These are phyloP conservation scores for Drosophila robusta DNA, from an alignment of 2,888 invertebrate genomes.

Conservation along the genomic window DNA sequence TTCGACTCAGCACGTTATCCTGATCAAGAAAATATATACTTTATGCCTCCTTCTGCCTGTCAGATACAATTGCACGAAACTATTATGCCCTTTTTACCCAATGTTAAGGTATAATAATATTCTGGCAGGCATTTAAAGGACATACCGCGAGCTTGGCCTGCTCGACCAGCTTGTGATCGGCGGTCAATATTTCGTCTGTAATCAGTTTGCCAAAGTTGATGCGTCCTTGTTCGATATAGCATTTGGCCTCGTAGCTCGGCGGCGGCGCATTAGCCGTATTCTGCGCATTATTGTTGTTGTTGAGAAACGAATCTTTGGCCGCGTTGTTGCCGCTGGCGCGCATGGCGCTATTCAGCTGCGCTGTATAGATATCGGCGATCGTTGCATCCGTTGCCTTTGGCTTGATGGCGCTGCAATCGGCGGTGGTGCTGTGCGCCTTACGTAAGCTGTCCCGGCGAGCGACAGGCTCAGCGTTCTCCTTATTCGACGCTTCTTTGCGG, in stretches of 20 bases:
- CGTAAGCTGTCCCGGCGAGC: conserved; percentile 83
- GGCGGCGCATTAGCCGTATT: conserved; percentile 68
- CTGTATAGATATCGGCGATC: conserved; percentile 83
- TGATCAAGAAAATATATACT: no score
- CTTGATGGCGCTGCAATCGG: conserved; percentile 86
- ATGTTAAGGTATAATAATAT: no score
- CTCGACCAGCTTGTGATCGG: conserved; percentile 92
- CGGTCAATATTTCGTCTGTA: conserved; percentile 94
- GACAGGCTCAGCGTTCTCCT: conserved; percentile 80
- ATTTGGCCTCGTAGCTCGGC: conserved; percentile 85
- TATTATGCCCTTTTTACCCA: no score
- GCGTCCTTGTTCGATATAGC: conserved; percentile 90
- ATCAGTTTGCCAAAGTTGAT: conserved; percentile 93
- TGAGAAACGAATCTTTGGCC: conserved; percentile 81
- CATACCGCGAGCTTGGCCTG: conserved; percentile 90
- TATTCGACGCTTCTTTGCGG: conserved; percentile 77
- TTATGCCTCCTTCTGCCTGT: no score
- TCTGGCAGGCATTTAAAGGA: neutral
- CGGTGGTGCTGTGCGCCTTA: conserved; percentile 85
- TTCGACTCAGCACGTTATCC: no score
- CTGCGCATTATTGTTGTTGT: conserved; percentile 73
- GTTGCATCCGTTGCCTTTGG: conserved; percentile 77
- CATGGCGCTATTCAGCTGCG: conserved; percentile 83
- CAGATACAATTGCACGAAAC: no score
- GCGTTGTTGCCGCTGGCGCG: conserved; percentile 70